Evolutionary conservation across 1,140 invertebrate species (phyloP).

Genomic region (Drosophila athabasca): DNA sequence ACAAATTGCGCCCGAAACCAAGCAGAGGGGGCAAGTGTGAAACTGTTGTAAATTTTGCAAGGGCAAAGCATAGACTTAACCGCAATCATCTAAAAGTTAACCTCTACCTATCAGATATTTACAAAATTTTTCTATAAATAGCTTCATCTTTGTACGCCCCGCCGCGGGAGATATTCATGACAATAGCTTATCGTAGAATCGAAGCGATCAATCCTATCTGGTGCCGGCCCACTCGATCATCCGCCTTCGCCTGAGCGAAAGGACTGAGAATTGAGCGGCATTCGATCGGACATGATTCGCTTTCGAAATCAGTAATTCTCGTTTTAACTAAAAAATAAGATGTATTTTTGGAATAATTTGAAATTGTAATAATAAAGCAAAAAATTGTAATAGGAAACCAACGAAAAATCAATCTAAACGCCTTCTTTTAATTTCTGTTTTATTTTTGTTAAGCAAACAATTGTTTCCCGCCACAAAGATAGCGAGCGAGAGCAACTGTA

Average conservation of each 20-base stretch:
- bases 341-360: slow-evolving; percentile 68
- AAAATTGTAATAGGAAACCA: slow-evolving; percentile 41
- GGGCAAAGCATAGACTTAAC: slow-evolving; percentile 69
- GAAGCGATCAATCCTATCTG: slow-evolving; percentile 18
- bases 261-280: slow-evolving; percentile 2
- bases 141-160: slow-evolving; percentile 41
- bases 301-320: slow-evolving; percentile 60
- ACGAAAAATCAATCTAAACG: slow-evolving; percentile 46
- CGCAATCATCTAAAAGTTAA: slow-evolving; percentile 60
- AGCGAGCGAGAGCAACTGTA: slow-evolving; percentile 16
- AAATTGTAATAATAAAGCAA: slow-evolving; percentile 50
- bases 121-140: slow-evolving; percentile 44
- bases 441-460: slow-evolving; percentile 11
- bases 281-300: slow-evolving; percentile 28
- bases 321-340: slow-evolving; percentile 67
- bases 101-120: slow-evolving; percentile 45
- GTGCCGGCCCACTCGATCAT: slow-evolving; percentile 11
- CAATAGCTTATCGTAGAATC: slow-evolving; percentile 57
- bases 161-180: slow-evolving; percentile 52
- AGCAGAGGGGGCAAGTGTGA: slow-evolving; percentile 36
- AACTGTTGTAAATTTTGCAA: slow-evolving; percentile 76
- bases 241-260: slow-evolving; percentile 5
- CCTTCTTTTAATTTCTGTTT: slow-evolving; percentile 33
- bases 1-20: slow-evolving; percentile 56
- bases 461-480: slow-evolving; percentile 16